Evolutionary conservation across 2,113 vertebrate genomes (phyloP).

Genomic region (Camelus dromedarius): DNA sequence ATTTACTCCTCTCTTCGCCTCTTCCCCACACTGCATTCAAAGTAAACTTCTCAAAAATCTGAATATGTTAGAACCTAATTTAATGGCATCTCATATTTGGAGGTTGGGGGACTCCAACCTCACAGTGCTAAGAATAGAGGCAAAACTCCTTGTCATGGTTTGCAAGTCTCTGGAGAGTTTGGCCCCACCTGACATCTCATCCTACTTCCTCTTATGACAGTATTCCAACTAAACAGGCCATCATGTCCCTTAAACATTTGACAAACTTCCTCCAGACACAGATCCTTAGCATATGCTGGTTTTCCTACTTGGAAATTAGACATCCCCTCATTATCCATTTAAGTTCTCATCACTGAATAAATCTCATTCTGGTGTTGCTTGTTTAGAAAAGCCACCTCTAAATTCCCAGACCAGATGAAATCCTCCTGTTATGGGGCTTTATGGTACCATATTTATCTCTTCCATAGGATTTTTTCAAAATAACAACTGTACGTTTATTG

Average conservation of each 20-base stretch:
- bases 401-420: not conserved
- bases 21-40: not conserved
- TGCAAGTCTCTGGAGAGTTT: not conserved
- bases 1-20: not conserved
- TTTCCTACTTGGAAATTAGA: not conserved
- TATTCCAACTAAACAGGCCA: not conserved
- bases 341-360: not conserved
- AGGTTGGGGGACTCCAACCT: fast-evolving
- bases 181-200: not conserved
- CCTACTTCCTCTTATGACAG: not conserved
- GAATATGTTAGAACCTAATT: not conserved
- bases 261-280: not conserved
- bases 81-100: not conserved
- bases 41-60: not conserved
- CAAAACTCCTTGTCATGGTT: not conserved
- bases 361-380: not conserved
- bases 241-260: not conserved
- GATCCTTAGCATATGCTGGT: not conserved
- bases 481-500: not conserved
- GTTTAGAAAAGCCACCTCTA: not conserved
- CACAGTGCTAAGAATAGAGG: not conserved
- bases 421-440: not conserved
- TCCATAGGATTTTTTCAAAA: not conserved
- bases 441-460: not conserved
- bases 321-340: not conserved